Evolutionary conservation across 2,888 invertebrate species (phyloP).

Genomic region (Leptinotarsa peninsularis): DNA sequence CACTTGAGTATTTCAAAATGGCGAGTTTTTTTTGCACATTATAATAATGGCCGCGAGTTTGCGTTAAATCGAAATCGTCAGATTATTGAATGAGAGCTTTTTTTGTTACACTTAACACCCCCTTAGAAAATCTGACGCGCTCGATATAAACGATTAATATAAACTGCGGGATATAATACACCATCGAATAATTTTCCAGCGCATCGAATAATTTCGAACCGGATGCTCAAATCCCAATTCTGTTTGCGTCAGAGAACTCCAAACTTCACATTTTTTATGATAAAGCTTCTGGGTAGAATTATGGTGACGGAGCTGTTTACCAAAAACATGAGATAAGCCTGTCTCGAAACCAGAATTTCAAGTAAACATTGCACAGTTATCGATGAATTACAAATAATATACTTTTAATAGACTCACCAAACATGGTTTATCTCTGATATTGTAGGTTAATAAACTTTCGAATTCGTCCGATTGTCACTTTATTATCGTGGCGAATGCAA

Average conservation of each 20-base stretch:
- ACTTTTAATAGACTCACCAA: slow-evolving; percentile 10
- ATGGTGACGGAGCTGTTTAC: slow-evolving; percentile 15
- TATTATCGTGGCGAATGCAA: slow-evolving; percentile 1
- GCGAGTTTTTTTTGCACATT: too few species aligned
- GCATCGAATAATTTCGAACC: neutral
- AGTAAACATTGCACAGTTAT: slow-evolving; percentile 22
- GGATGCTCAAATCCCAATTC: neutral
- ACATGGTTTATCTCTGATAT: slow-evolving; percentile 3
- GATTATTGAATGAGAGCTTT: too few species aligned
- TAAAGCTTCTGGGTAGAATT: slow-evolving; percentile 11
- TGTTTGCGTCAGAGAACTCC: slow-evolving; percentile 9
- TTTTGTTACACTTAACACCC: too few species aligned
- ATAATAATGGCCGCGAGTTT: too few species aligned
- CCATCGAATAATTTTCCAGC: neutral
- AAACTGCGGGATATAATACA: too few species aligned
- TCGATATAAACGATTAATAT: too few species aligned
- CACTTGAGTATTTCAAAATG: too few species aligned
- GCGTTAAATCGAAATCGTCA: too few species aligned
- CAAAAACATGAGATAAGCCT: slow-evolving; percentile 17
- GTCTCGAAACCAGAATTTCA: slow-evolving; percentile 15
- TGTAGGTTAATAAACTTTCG: slow-evolving; percentile 25
- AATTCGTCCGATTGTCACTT: slow-evolving; percentile 13
- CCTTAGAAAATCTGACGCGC: too few species aligned
- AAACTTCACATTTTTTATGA: slow-evolving; percentile 17
- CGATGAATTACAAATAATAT: slow-evolving; percentile 1